Base-by-base conservation (phyloP, 2,113 vertebrate genomes). In the Thomomys bottae region DNA sequence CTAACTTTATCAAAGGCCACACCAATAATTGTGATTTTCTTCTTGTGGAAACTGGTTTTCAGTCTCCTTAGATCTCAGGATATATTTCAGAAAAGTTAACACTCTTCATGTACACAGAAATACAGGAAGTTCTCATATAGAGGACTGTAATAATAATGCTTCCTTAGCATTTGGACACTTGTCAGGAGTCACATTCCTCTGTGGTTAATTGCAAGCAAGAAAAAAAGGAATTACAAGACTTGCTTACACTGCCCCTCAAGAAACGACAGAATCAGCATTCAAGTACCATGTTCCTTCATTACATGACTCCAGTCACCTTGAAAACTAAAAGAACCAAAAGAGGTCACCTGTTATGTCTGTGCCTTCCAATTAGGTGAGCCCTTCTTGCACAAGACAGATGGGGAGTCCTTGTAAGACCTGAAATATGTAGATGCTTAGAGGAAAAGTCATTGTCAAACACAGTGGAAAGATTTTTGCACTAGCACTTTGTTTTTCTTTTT, bases 1-100 rank as follows among this genome's bases (percentile, higher is more conserved):
- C 12, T 61, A 84, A 68, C 38, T 82, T 91, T 92, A 61, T 75
- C 28, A 92, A n/a, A 80, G 59, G 83, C 49, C 49, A 54, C 15
- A 86, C 18, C 5, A 36, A n/a, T 67, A 76, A 36, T 34, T 67
- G 42, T 77, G 59, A 70, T 32, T 90, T 94, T 36, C 9, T 82
- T 81, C 91, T 68, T 38, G 20, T 61, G 28, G 68, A 72, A 75
- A 20, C 38, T 90, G 34, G 1, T 49, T 90, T 82, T 70, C 54
- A 63, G 17, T 75, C 30, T 57, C 89, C 8, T 28, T 34, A 17
- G 49, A 2, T 45, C 9, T 68, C 49, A 54, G 14, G 49, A 54
- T 4, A 54, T 54, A 54, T 54, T 54, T 54, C 49, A 54, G 49
- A 54, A 54, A 54, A 64, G 10, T 38, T 84, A 32, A 45, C 24